A percentile compares a stretch with the other conserved stretches of the same genome.
Evolutionary conservation across 2,113 vertebrate genomes (phyloP).

Genomic region (Gymnogyps californianus): DNA sequence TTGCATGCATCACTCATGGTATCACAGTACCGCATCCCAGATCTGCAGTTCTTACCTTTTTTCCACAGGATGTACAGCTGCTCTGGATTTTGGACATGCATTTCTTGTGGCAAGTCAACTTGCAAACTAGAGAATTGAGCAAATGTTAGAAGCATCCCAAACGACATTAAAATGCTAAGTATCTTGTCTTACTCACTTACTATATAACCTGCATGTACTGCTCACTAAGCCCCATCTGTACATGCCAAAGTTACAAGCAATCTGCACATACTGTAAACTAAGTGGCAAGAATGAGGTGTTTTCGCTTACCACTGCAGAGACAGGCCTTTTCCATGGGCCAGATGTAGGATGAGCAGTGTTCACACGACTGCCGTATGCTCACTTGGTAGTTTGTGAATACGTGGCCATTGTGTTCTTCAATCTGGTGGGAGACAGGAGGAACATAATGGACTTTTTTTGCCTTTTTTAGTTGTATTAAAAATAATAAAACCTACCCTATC

Average conservation of each 20-base stretch:
- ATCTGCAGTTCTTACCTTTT: slow-evolving; percentile 76
- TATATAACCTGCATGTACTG: rapidly evolving
- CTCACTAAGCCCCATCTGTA: background rate
- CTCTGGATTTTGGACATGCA: slow-evolving; percentile 87
- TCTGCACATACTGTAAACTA: rapidly evolving
- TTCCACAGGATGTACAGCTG: slow-evolving; percentile 81
- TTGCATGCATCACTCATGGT: rapidly evolving
- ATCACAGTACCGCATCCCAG: background rate
- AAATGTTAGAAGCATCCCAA: background rate
- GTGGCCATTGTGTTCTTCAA: slow-evolving; percentile 87
- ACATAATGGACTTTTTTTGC: background rate
- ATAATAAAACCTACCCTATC: background rate
- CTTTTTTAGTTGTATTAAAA: background rate
- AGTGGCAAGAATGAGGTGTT: background rate
- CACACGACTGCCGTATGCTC: slow-evolving; percentile 93
- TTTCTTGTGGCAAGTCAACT: slow-evolving; percentile 96
- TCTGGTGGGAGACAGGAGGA: slow-evolving; percentile 54
- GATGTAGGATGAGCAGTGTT: slow-evolving; percentile 92
- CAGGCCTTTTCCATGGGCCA: slow-evolving; percentile 98
- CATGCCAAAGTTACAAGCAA: background rate
- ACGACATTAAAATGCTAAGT: background rate
- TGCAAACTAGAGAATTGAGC: slow-evolving; percentile 79
- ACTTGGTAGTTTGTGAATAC: slow-evolving; percentile 91
- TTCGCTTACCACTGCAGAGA: slow-evolving; percentile 90
- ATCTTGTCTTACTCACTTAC: background rate